Evolutionary conservation across 2,113 vertebrate species (phyloP).

Genomic region (Oenanthe oenanthe): DNA sequence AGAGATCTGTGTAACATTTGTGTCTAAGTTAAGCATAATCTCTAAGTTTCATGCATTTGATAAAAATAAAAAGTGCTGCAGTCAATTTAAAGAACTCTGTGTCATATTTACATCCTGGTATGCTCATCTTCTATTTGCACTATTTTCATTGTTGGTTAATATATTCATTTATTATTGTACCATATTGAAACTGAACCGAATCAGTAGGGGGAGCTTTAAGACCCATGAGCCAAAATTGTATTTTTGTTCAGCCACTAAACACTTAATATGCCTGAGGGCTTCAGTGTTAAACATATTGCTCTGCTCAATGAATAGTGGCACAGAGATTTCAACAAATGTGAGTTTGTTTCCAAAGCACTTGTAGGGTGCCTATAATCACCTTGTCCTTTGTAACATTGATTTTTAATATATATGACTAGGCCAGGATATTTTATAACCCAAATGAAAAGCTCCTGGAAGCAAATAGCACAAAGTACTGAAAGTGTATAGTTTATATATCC

Average conservation of each 20-base stretch:
- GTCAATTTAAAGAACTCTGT: neutral
- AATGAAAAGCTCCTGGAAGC: conserved; percentile 36
- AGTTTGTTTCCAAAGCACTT: conserved; percentile 52
- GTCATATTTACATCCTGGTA: neutral
- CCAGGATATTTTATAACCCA: conserved; percentile 15
- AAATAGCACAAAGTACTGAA: conserved; percentile 23
- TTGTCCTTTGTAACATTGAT: conserved; percentile 52
- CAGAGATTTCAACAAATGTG: conserved; percentile 47
- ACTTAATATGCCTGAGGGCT: neutral
- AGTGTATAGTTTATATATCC: conserved; percentile 9
- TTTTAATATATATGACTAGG: conserved; percentile 49
- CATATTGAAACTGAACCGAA: neutral
- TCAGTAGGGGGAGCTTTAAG: conserved; percentile 42
- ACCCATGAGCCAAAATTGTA: neutral
- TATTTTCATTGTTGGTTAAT: neutral
- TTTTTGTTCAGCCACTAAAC: neutral
- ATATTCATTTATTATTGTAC: neutral
- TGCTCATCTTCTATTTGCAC: neutral
- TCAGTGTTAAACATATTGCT: conserved; percentile 32
- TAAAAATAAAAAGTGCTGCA: neutral
- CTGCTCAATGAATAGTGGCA: conserved; percentile 11
- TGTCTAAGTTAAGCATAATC: neutral
- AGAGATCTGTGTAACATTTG: neutral
- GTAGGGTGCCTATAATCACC: conserved; percentile 30
- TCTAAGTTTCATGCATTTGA: neutral